Evolutionary conservation across 2,888 invertebrate genomes (phyloP), one percentile per base, ranked within the genome.

Genomic region (Epistrophe grossulariae): DNA sequence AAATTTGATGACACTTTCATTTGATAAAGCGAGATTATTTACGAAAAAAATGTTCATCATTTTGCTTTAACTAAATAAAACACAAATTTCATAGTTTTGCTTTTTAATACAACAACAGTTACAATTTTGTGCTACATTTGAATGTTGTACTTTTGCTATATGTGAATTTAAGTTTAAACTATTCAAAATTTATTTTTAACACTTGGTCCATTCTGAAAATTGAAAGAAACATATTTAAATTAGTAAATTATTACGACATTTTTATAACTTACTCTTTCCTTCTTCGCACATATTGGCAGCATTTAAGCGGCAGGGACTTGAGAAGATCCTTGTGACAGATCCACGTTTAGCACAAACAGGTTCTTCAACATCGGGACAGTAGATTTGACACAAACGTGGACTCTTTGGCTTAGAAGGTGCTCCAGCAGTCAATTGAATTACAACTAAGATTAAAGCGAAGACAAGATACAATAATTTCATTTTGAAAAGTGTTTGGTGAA

Each of bases 291-390:
- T 28, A 19, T 79, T 84, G 11, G 64, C 84, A 24, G 76, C 79
- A 1, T 50, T 79, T 11, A 84, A 60, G 19, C 31, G 64, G n/a
- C 84, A 79, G 7, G 31, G 17, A 17, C 13, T 79, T 6, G 70
- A n/a, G 79, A 84, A 84, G 15, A 66, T 19, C 35, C 38, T 71
- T 8, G 11, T 66, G 2, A 15, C 24, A 11, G 79, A 66, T 31
- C 84, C 79, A 9, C 71, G 74, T 24, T 76, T 72, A 2, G 35
- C 84, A 60, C 84, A 84, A 15, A 79, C 76, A 40, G 74, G 84
- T 0, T 62, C 38, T 1, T 40, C 2, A 4, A 57, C 13, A 9
- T 76, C 84, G 8, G 84, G 76, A n/a, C 84, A 84, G 24, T 76
- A 70, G 3, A 84, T 84, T 50, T 76, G 76, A 11, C 84, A 84